These are phyloP conservation scores for Myzus persicae DNA, from an alignment of 1,140 invertebrate species.

Conservation along the genomic window DNA sequence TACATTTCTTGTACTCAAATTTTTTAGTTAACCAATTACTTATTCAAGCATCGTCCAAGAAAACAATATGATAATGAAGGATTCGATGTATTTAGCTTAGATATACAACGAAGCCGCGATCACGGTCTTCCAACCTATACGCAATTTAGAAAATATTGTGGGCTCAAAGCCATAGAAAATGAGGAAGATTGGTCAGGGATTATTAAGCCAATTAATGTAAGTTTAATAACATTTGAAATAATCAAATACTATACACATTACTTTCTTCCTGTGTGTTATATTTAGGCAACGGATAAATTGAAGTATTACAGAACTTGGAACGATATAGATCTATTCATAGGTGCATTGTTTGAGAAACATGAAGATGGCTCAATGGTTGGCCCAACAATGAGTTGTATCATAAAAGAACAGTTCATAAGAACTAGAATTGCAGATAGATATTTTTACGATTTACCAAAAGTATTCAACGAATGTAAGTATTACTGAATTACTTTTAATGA, in stretches of 20 bases:
- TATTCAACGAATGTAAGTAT: conserved; percentile 71
- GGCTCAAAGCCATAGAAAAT: conserved; percentile 68
- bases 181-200: conserved; percentile 70
- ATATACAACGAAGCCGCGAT: conserved; percentile 84
- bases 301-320: conserved; percentile 70
- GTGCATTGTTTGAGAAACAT: conserved; percentile 77
- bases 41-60: conserved; percentile 61
- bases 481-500: conserved; percentile 56
- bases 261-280: no score
- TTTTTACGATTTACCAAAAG: conserved; percentile 78
- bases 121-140: conserved; percentile 88
- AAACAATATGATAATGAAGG: conserved; percentile 63
- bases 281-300: neutral
- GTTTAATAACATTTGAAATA: no score
- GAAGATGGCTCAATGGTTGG: conserved; percentile 76
- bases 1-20: neutral
- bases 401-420: conserved; percentile 84
- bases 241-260: no score
- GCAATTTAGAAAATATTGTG: conserved; percentile 79
- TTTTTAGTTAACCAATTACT: conserved; percentile 64
- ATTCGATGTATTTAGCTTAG: conserved; percentile 75
- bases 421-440: conserved; percentile 80
- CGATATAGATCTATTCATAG: conserved; percentile 86
- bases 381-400: conserved; percentile 84
- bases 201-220: conserved; percentile 64